Base-by-base conservation (phyloP, 2,888 invertebrate genomes). In the Apotomis capreana region DNA sequence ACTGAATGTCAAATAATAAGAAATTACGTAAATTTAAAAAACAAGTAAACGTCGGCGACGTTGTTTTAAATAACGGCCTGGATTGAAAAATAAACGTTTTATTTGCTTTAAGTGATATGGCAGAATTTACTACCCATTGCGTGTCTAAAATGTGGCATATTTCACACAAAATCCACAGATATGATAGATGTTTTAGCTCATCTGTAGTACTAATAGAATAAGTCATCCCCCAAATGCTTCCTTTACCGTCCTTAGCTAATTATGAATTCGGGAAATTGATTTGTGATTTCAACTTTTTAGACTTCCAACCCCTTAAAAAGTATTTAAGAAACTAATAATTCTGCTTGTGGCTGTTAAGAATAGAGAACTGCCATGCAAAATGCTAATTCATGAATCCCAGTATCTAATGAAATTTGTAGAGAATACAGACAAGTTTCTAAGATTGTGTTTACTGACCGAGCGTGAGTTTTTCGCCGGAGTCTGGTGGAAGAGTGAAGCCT, bases 401-500 rank as follows among this genome's bases (percentile, higher is more conserved):
- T 51, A 67, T 9, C 10, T 44, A 62, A 15, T 0, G 0, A 26
- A 15, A 9, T 59, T 15, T 4, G 36, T 37, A 10, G 26, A 40
- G 37, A 5, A 59, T 51, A 59, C 9, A 15, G 36, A 49, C 10
- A 6, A 52, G 10, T 36, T 5, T 52, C 46, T 59, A n/a, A 54
- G 10, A 58, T 68, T 55, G 37, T 44, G 37, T 49, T 76, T 84
- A 94, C 94, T 94, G 95, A 98, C 98, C 98, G 89, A 99, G 94
- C 78, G 98, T 98, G 80, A 99, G 95, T 92, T 99, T 99, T 91
- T 99, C 98, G 83, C 98, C 98, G 63, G 98, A 98, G 89, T 99
- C 99, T 75, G 99, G 99, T 78, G 99, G 99, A 87, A 99, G 94
- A 78, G 99, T 98, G 94, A 99, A 99, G 80, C 99, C 98, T 84